phyloP scores from a whole-genome alignment of 2,888 invertebrate species.

The Tipula lateralis region DNA sequence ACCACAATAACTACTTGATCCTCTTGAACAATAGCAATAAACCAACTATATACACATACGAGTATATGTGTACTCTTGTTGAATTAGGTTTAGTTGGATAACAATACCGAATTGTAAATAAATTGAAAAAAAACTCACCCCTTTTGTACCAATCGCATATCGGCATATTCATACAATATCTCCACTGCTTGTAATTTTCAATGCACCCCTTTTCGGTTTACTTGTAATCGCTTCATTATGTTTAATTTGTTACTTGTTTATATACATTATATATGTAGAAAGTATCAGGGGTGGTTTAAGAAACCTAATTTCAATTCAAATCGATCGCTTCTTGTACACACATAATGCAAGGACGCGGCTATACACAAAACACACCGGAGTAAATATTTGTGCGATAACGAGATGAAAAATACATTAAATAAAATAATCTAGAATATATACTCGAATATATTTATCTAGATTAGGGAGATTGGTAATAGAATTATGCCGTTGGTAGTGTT shows the following conservation, averaged over 20 bases:
- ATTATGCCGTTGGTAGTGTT: not conserved
- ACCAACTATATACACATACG: not conserved
- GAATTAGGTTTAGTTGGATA: not conserved
- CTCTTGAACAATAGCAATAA: not conserved
- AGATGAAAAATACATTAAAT: not conserved
- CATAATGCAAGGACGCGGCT: not conserved
- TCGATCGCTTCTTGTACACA: not conserved
- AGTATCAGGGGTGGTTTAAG: not conserved
- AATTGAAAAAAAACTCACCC: not conserved
- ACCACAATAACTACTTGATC: conserved; percentile 24
- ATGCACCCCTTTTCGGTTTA: not conserved
- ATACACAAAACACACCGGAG: not conserved
- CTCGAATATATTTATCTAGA: not conserved
- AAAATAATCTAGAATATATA: not conserved
- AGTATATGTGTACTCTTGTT: not conserved
- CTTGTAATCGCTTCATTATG: conserved; percentile 19
- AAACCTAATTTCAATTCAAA: not conserved
- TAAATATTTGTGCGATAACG: not conserved
- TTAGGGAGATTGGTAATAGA: conserved; percentile 19
- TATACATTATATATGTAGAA: not conserved
- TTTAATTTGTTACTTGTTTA: not conserved
- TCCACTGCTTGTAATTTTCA: not conserved
- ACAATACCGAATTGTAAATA: not conserved
- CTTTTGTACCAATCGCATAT: not conserved
- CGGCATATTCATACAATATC: not conserved